Conservation (phyloP, 2,113 vertebrate species). For the Lagopus muta region DNA sequence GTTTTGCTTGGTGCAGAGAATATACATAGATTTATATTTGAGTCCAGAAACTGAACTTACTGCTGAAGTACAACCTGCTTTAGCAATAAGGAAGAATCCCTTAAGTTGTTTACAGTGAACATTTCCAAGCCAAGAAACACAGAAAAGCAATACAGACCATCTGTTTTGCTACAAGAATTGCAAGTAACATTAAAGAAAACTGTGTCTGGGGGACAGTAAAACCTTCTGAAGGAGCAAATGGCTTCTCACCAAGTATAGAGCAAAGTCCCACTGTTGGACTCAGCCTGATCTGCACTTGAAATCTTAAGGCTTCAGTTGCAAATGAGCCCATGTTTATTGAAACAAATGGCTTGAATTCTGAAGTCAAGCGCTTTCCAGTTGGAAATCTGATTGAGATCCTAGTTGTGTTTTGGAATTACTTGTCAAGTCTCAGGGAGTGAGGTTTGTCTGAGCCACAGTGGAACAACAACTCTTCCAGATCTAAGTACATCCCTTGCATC, state of each 20-base stretch:
- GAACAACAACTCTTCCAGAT: background rate
- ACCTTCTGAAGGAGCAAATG: background rate
- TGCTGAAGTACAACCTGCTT: conserved; percentile 9
- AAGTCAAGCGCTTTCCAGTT: background rate
- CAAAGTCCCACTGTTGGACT: background rate
- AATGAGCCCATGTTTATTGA: background rate
- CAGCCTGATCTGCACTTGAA: background rate
- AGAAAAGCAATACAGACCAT: conserved; percentile 17
- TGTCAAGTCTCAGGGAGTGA: background rate
- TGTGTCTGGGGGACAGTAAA: background rate
- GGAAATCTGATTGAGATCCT: background rate
- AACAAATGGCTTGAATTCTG: background rate
- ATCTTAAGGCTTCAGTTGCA: background rate
- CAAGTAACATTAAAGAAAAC: conserved; percentile 17
- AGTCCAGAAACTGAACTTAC: background rate
- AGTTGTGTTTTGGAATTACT: background rate
- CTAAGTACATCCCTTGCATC: background rate
- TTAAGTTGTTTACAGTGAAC: conserved; percentile 13
- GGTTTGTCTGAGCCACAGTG: background rate
- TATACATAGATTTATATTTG: background rate
- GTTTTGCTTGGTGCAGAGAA: background rate
- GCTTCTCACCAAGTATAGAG: background rate
- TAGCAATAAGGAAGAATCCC: background rate
- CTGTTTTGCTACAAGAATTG: background rate
- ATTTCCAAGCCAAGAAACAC: conserved; percentile 44